These are phyloP conservation scores for Holothuria glaberrima DNA, from an alignment of 35 echinoderm and acorn worm genomes.

Conservation along the genomic window DNA sequence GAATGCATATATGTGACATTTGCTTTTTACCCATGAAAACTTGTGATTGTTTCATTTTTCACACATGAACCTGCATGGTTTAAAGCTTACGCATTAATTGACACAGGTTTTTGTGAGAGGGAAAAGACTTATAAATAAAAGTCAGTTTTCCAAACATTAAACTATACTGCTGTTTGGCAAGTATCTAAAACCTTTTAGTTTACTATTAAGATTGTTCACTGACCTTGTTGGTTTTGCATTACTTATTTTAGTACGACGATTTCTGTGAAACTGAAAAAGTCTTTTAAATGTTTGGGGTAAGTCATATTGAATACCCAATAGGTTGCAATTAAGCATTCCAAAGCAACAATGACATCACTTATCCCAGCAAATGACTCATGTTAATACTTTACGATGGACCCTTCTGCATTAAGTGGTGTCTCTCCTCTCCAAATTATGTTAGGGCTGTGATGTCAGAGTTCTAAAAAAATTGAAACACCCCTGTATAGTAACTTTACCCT, in stretches of 20 bases:
- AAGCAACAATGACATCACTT: constrained; percentile 19
- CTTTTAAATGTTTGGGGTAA: neutral
- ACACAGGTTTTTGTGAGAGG: too few species aligned
- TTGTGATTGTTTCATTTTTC: too few species aligned
- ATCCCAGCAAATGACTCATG: neutral
- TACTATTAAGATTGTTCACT: constrained; percentile 29
- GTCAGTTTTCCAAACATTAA: too few species aligned
- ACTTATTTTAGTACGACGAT: neutral
- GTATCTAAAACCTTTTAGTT: constrained; percentile 12
- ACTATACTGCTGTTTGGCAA: too few species aligned
- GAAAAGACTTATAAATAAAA: too few species aligned
- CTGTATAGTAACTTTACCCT: too few species aligned
- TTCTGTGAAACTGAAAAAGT: constrained; percentile 17
- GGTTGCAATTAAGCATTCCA: constrained; percentile 15
- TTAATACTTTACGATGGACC: constrained; percentile 1
- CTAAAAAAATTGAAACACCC: too few species aligned
- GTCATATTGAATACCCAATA: constrained; percentile 31
- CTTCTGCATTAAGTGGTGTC: too few species aligned
- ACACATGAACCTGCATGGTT: too few species aligned
- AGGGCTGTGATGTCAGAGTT: constrained; percentile 18
- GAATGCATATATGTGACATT: too few species aligned
- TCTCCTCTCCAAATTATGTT: constrained; percentile 21
- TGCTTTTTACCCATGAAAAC: too few species aligned
- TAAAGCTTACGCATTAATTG: too few species aligned
- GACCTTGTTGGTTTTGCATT: neutral